Evolutionary conservation across 30 jellyfish, hydroid and myxozoan species (phyloP), one percentile per base, ranked within the genome.

Genomic region (Euphysa ruthae): DNA sequence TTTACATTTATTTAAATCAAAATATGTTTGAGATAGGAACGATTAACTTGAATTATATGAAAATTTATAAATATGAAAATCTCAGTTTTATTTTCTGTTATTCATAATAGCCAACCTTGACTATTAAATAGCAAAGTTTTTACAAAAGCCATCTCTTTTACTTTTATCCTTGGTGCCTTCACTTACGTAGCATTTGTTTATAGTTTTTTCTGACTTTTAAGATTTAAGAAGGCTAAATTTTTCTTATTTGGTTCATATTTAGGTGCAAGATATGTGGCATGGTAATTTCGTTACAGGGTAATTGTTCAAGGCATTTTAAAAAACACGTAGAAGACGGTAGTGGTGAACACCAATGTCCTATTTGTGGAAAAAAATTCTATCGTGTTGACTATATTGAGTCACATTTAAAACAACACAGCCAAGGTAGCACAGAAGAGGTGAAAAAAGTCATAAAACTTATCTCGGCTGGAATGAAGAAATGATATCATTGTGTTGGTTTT

Each of bases 331-430:
- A 26, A 25, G 74, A 44, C 16, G 71, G 69, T 3, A 31, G 32
- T 14, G 80, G 74, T n/a, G 80, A 68, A 26, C 80, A 68, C 46
- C 51, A 49, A 16, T 68, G 80, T 68, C 80, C 80, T 20, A 68
- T 68, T 21, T 68, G 80, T 43, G 74, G 49, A 18, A 68, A 68
- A 29, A 68, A 46, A 27, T 68, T 68, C 23, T 34, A 19, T 44
- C 54, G 75, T 23, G 6, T 68, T 20, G 80, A 68, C 29, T 68
- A 43, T 43, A 50, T 68, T 19, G 80, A 68, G 27, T 43, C 54
- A 15, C 80, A 68, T 43, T 43, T 68, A 30, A 68, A 68, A 43
- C 80, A 68, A 54, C 80, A 68, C 32, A 69, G 80, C 1, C 74
- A 68, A 21, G 80, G 80, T 2, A 21, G 69, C 6, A 43, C 74